phyloP scores from a whole-genome alignment of 2,888 invertebrate species.

The Hemithea aestivaria region DNA sequence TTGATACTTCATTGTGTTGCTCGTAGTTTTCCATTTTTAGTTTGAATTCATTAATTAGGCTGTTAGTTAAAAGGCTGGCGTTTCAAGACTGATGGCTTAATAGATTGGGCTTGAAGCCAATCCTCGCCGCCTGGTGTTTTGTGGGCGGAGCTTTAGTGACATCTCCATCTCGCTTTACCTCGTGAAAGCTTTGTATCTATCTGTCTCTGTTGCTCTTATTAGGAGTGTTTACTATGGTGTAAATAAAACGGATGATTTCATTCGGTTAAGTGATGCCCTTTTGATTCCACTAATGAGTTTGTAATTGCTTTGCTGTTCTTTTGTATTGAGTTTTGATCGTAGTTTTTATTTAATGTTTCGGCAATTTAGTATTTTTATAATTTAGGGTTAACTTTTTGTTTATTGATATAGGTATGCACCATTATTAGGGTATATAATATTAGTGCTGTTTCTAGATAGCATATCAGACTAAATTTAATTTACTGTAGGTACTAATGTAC shows the following conservation, averaged over 20 bases:
- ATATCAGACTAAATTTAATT: no score
- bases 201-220: constrained; percentile 33
- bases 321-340: constrained; percentile 13
- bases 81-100: constrained; percentile 67
- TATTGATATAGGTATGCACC: no score
- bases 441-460: no score
- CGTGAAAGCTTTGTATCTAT: constrained; percentile 13
- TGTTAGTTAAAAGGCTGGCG: constrained; percentile 58
- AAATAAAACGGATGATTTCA: constrained; percentile 72
- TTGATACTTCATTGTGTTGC: constrained; percentile 62
- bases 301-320: constrained; percentile 35
- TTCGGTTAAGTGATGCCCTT: constrained; percentile 50
- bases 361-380: background rate
- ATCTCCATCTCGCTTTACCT: constrained; percentile 34
- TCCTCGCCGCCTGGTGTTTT: constrained; percentile 47
- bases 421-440: no score
- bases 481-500: no score
- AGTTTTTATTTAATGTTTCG: background rate
- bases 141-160: constrained; percentile 56
- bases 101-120: constrained; percentile 61
- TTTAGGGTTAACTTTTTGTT: constrained; percentile 4
- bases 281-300: constrained; percentile 52
- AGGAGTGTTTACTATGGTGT: constrained; percentile 59
- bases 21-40: constrained; percentile 61
- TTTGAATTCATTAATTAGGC: constrained; percentile 52